These are phyloP conservation scores for Cotesia glomerata DNA, from an alignment of 1,140 invertebrate species.

Conservation along the genomic window DNA sequence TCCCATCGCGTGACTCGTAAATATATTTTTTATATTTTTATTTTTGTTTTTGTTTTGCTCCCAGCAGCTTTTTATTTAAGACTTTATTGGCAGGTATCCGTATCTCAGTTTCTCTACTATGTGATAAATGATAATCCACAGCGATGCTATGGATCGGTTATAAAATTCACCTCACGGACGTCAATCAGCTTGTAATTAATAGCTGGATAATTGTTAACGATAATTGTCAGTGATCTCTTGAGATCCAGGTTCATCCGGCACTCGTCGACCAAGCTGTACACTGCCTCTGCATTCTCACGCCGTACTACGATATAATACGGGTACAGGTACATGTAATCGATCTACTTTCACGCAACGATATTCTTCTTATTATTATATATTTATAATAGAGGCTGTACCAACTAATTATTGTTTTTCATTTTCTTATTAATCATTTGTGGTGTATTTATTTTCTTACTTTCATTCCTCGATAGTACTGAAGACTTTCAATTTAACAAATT, in stretches of 20 bases:
- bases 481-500: no score
- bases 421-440: slow-evolving; percentile 55
- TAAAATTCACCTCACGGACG: background rate
- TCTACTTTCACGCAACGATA: slow-evolving; percentile 15
- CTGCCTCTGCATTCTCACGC: slow-evolving; percentile 29
- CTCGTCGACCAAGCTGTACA: slow-evolving; percentile 4
- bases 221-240: slow-evolving; percentile 26
- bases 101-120: background rate
- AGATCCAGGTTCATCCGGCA: slow-evolving; percentile 20
- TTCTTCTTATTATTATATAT: background rate
- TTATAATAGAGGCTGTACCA: background rate
- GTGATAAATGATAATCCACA: slow-evolving; percentile 17
- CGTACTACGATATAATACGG: background rate
- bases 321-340: slow-evolving; percentile 5
- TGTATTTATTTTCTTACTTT: slow-evolving; percentile 40
- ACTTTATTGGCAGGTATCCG: background rate
- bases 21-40: background rate
- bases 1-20: slow-evolving; percentile 22
- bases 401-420: no score
- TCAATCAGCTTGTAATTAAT: slow-evolving; percentile 29
- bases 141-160: background rate
- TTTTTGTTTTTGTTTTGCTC: no score
- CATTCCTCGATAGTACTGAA: no score
- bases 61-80: background rate
- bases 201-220: slow-evolving; percentile 27